Base-by-base conservation (phyloP, 2,797 vertebrate species). In the Pipistrellus pipistrellus region DNA sequence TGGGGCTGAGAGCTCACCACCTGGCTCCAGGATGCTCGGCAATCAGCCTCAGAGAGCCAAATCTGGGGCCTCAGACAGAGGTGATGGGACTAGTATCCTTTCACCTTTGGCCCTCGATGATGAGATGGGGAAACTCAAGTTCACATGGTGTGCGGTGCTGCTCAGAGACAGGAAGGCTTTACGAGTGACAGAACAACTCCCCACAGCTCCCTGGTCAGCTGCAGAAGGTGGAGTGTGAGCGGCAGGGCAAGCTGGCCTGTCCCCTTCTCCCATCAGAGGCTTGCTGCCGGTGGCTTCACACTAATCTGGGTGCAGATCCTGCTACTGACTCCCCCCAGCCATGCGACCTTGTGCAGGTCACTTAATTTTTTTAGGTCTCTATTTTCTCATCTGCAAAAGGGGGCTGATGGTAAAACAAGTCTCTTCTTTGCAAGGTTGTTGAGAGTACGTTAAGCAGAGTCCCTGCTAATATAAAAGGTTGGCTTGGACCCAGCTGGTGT, bases 11-110 rank as follows among this genome's bases (percentile, higher is more conserved):
- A 86, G 59, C 59, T 81, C 9, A 64, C 88, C 93, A 94, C 51
- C 95, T 96, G 96, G 88, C 46, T 80, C 78, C 48, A 75, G 90
- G 21, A 72, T 8, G 18, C 35, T 72, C 32, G 20, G 82, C 66
- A 38, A 5, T 57, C 4, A 3, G 41, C 46, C 38, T 82, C 64
- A 75, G 55, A 69, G 27, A 88, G 59, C 38, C 59, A 57, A 90
- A 53, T 44, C 41, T 3, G 0, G 27, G 85, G 20, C 57, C n/a
- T 64, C 66, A 44, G 53, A 8, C 11, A 11, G 20, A 4, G 32
- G 9, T 38, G 13, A 35, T 7, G 75, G 48, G 32, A 30, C 85
- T 55, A n/a, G 38, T 4, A 3, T 76, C 41, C 85, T 90, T 32
- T 76, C 66, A 51, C 20, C 1, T 30, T 20, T 53, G 35, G 30